Evolutionary conservation across 2,888 invertebrate species (phyloP).

Genomic region (Exocentrus adspersus): DNA sequence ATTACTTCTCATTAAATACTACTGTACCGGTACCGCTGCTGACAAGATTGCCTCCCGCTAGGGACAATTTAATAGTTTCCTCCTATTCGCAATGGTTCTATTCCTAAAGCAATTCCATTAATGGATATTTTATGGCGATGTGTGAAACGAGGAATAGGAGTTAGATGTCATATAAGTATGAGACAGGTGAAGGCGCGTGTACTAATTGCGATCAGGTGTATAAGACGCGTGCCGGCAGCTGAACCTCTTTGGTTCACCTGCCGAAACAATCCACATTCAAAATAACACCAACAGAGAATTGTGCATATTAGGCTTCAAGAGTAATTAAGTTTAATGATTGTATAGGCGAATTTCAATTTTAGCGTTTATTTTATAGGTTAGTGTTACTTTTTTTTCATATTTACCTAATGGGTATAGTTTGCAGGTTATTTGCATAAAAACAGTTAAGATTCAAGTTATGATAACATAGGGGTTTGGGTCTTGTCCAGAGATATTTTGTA

Average conservation of each 20-base stretch:
- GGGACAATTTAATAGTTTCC: constrained; percentile 24
- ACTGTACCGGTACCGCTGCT: background rate
- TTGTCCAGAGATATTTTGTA: too few species aligned
- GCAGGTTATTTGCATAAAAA: too few species aligned
- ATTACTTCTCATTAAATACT: background rate
- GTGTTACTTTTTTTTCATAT: background rate
- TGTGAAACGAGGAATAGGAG: constrained; percentile 19
- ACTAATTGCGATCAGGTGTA: constrained; percentile 63
- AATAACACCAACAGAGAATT: constrained; percentile 29
- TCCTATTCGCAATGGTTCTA: constrained; percentile 14
- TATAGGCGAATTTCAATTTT: background rate
- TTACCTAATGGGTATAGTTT: background rate
- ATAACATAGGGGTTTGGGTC: too few species aligned
- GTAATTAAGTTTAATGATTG: constrained; percentile 4
- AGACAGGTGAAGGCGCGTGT: constrained; percentile 59
- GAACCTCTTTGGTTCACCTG: constrained; percentile 56
- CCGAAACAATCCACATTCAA: constrained; percentile 53
- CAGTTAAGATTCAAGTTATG: too few species aligned
- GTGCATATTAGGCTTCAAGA: constrained; percentile 34
- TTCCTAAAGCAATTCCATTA: constrained; percentile 17
- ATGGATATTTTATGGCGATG: constrained; percentile 21
- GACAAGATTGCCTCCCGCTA: background rate
- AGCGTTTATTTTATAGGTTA: background rate
- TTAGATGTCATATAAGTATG: constrained; percentile 53
- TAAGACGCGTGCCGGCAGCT: constrained; percentile 62